Evolutionary conservation across 2,888 invertebrate species (phyloP), one percentile per base, ranked within the genome.

Genomic region (Dasysyrphus tricinctus): DNA sequence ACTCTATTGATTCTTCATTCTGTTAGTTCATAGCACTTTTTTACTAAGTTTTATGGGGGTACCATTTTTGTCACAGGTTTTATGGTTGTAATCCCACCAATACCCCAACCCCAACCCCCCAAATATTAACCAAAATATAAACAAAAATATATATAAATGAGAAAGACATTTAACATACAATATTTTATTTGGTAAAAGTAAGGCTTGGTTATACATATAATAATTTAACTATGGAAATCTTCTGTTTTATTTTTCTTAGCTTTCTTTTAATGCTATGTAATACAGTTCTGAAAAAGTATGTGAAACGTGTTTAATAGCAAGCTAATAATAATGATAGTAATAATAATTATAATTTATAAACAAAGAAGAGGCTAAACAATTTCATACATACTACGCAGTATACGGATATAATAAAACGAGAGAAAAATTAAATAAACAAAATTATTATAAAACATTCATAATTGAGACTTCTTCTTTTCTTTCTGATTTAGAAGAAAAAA

Each of bases 131-230:
- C 7, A 47, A 47, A 47, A 47, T 8, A 9, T 16, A 16, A 69
- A 74, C 54, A 69, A 51, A 37, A 37, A 47, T 70, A 29, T 76
- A 19, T 76, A 76, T 73, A 85, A 85, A 85, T 80, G 80, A 85
- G 80, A 76, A 80, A 80, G 69, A 85, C 85, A 85, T 77, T 85
- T 80, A 85, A 85, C 85, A 85, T 85, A 80, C 69, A 85, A 74
- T 80, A 84, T 85, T 85, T 85, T 85, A 85, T 85, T 85, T 85
- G 85, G 85, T 85, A 85, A 78, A 85, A 85, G 85, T 85, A 85
- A 85, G 85, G 85, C 85, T 85, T 85, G 85, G 77, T 77, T 85
- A 85, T 67, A 67, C 65, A 69, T 83, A 79, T 77, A 85, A 85
- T 85, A 85, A 85, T 85, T 85, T 85, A 85, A 80, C 85, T 85